Conservation (phyloP, 2,888 invertebrate species). For the Hydrotaea diabolus region DNA sequence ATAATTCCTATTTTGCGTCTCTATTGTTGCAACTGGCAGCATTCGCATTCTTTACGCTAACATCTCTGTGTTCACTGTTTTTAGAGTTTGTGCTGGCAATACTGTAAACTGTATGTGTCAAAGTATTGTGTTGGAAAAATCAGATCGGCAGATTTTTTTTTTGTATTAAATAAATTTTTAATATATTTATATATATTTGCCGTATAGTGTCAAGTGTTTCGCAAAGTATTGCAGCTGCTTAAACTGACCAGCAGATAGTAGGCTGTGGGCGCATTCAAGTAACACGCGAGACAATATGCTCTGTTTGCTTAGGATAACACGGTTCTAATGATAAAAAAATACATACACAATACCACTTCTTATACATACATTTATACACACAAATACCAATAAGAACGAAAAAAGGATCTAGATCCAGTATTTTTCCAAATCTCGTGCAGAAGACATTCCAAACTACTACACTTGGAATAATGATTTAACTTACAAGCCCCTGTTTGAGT, state of each 20-base stretch:
- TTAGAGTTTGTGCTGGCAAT: neutral
- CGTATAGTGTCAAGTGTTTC: neutral
- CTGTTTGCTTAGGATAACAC: conserved; percentile 20
- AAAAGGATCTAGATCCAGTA: neutral
- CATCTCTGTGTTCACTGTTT: neutral
- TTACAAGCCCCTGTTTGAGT: neutral
- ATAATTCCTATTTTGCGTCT: too few relatives aligned
- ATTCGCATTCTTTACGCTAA: neutral
- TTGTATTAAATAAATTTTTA: neutral
- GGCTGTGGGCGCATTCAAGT: neutral
- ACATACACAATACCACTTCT: conserved; percentile 5
- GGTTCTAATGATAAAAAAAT: conserved; percentile 36
- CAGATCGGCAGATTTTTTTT: neutral
- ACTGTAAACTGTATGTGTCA: neutral
- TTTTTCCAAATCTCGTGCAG: neutral
- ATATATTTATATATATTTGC: neutral
- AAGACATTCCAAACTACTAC: neutral
- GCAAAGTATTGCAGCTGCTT: neutral
- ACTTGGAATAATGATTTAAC: neutral
- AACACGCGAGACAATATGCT: neutral
- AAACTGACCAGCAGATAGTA: neutral
- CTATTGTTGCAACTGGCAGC: too few relatives aligned
- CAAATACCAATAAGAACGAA: neutral
- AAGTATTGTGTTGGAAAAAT: neutral
- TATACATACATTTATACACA: conserved; percentile 25